Base-by-base conservation (phyloP, 2,888 invertebrate species). In the Thecophora atra region DNA sequence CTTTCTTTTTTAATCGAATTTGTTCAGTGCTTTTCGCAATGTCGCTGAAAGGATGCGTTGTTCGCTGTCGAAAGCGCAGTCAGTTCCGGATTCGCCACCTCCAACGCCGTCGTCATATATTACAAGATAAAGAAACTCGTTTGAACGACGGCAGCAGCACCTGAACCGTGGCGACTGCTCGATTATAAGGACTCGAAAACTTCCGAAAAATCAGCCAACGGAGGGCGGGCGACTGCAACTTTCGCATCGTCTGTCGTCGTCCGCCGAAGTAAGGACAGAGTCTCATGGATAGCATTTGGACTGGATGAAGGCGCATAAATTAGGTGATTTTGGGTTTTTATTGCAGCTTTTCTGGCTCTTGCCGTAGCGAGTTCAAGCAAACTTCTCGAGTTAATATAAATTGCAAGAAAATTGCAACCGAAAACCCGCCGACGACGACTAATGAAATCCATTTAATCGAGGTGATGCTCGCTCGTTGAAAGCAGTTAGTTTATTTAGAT, bases 371-470 rank as follows among this genome's bases (percentile, higher is more conserved):
- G 52, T 66, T 66, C 24, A 54, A 28, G 66, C 8, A 66, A 66
- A 66, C 66, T 66, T 66, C 30, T 54, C 28, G 28, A 54, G 66
- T 54, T 66, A 66, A 66, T 51, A 66, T 66, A 51, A 54, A 66
- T 52, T 28, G 54, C 58, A 58, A 24, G 58, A 58, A 54, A 58
- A 58, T 58, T 58, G 58, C 58, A 26, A 58, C 58, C 24, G 58
- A 58, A 28, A 58, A 47, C 17, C 17, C 47, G 47, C 11, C 47
- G 47, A 47, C 47, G 47, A 47, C 47, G 47, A 47, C 47, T 47
- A 47, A 47, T 47, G 47, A 47, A 47, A 47, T 47, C 47, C 47
- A 47, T 47, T 47, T 47, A n/a, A 47, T 37, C 37, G 37, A 47
- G 47, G 13, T 47, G 47, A 47, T n/a, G 47, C 13, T 7, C 8